Conservation (phyloP, 2,888 invertebrate species). For the Heliconius aoede region DNA sequence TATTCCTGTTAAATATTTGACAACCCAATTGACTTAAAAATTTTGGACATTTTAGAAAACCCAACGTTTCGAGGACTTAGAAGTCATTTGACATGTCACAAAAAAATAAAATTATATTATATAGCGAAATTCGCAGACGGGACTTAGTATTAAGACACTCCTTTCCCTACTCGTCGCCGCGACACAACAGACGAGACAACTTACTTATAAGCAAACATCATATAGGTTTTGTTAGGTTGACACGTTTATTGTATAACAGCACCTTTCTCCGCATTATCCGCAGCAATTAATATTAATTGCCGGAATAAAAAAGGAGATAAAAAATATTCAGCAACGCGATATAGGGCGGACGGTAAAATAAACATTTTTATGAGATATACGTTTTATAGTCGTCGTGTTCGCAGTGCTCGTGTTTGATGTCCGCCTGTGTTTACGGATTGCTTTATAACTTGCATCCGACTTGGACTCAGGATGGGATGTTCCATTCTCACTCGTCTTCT, state of each 20-base stretch:
- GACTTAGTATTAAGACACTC: background rate
- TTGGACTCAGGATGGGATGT: background rate
- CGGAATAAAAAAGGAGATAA: slow-evolving; percentile 39
- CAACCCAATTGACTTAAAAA: too few relatives aligned
- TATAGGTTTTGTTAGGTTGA: background rate
- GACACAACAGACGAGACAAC: background rate
- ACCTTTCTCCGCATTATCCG: slow-evolving; percentile 36
- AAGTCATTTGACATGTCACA: too few relatives aligned
- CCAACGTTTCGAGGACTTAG: too few relatives aligned
- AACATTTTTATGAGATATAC: slow-evolving; percentile 48
- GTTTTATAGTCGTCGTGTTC: slow-evolving; percentile 44
- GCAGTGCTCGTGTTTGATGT: slow-evolving; percentile 46
- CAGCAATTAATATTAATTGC: slow-evolving; percentile 42
- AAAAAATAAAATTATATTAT: too few relatives aligned
- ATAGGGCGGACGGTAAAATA: slow-evolving; percentile 43
- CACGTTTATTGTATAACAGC: slow-evolving; percentile 27
- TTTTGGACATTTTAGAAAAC: too few relatives aligned
- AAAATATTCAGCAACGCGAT: slow-evolving; percentile 37
- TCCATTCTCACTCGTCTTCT: background rate
- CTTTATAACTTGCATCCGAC: slow-evolving; percentile 26
- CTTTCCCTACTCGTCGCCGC: background rate
- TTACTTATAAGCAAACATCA: background rate
- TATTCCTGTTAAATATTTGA: too few relatives aligned
- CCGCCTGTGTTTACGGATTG: slow-evolving; percentile 38
- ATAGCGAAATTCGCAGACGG: background rate